Conservation (phyloP, 2,113 vertebrate genomes). For the Manacus vitellinus region DNA sequence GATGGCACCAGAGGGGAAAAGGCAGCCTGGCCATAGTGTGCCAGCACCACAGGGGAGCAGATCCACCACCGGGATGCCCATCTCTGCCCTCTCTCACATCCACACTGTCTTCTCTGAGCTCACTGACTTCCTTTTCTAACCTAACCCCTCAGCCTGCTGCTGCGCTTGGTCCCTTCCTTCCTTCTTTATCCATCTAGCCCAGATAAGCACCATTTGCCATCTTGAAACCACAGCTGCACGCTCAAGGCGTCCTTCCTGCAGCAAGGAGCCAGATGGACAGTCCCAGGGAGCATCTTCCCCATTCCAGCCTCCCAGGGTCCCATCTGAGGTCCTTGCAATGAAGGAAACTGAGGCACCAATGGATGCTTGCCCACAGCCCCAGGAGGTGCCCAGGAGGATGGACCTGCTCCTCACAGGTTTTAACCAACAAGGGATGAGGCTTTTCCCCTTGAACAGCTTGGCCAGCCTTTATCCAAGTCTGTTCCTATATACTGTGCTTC, state of each 20-base stretch:
- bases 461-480: not conserved
- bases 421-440: not conserved
- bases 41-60: not conserved
- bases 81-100: not conserved
- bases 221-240: not conserved
- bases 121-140: not conserved
- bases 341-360: not conserved
- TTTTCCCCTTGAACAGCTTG: not conserved
- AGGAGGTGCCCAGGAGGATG: not conserved
- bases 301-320: not conserved
- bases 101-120: accelerated
- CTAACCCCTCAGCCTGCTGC: not conserved
- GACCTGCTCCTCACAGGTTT: not conserved
- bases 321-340: not conserved
- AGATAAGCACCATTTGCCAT: not conserved
- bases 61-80: not conserved
- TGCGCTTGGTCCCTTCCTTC: slow-evolving; percentile 6
- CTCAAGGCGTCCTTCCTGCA: not conserved
- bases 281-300: not conserved
- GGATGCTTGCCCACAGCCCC: not conserved
- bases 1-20: not conserved
- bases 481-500: not conserved
- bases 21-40: not conserved
- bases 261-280: not conserved
- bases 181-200: not conserved